These are phyloP conservation scores for Cetoscarus ocellatus DNA, from an alignment of 2,797 vertebrate species.

Conservation along the genomic window DNA sequence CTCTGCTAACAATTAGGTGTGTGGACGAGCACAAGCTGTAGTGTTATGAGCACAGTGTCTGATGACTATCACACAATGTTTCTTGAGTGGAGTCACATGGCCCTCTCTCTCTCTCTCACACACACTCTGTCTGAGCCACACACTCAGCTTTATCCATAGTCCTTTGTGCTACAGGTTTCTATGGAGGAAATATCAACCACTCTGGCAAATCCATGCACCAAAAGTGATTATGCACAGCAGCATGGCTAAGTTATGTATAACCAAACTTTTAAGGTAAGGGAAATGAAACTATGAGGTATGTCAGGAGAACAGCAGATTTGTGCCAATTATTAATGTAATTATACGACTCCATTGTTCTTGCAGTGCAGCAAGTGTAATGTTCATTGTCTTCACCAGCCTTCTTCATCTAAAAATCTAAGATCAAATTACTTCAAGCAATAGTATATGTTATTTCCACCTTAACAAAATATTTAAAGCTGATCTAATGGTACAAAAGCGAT, in stretches of 20 bases:
- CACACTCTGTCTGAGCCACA: constrained; percentile 14
- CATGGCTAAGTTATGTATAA: background rate
- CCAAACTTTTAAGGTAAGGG: background rate
- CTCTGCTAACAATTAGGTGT: constrained; percentile 45
- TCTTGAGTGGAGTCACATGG: constrained; percentile 66
- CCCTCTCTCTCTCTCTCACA: background rate
- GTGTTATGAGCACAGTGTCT: constrained; percentile 48
- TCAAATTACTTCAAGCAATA: too few species aligned
- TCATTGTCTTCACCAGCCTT: too few species aligned
- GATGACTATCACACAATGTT: constrained; percentile 68
- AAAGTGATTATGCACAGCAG: background rate
- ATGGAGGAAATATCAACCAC: background rate
- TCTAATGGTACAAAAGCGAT: too few species aligned
- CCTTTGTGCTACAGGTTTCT: background rate
- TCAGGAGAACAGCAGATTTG: background rate
- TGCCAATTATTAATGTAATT: background rate
- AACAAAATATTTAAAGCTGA: too few species aligned
- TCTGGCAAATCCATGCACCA: background rate
- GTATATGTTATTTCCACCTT: too few species aligned
- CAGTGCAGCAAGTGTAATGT: background rate
- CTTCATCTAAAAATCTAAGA: too few species aligned
- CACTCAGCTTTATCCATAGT: constrained; percentile 18
- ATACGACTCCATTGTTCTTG: background rate
- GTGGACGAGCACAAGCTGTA: constrained; percentile 52
- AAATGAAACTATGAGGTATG: background rate